Conservation (phyloP, 1,140 invertebrate genomes). For the Ceratosolen solmsi region DNA sequence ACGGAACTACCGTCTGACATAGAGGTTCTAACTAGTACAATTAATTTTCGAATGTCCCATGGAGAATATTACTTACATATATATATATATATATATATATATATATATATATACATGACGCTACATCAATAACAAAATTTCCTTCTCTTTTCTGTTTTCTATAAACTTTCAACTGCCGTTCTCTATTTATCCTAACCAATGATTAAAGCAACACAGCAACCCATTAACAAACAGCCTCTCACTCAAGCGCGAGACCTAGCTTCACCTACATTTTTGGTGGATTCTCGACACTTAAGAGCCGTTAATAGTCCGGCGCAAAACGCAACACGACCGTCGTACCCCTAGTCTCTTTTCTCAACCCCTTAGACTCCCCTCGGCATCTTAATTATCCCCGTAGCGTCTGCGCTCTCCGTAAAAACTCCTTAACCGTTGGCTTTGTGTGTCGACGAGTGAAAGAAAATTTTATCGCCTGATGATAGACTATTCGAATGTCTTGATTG, state of each 20-base stretch:
- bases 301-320: constrained; percentile 23
- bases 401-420: constrained; percentile 66
- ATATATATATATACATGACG: too few species aligned
- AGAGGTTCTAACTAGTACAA: not conserved
- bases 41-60: constrained; percentile 1
- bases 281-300: not conserved
- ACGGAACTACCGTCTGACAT: not conserved
- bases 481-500: constrained; percentile 30
- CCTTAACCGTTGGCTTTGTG: constrained; percentile 68
- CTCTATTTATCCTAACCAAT: too few species aligned
- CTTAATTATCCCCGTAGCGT: constrained; percentile 65
- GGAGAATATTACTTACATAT: too few species aligned
- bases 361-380: constrained; percentile 47
- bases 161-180: too few species aligned
- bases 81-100: too few species aligned
- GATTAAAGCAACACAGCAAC: too few species aligned
- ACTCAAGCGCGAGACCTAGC: too few species aligned
- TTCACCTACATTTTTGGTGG: constrained; percentile 21
- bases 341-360: constrained; percentile 33
- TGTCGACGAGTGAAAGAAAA: constrained; percentile 50
- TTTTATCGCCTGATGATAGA: constrained; percentile 31
- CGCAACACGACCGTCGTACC: constrained; percentile 41
- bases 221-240: too few species aligned
- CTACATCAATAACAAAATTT: too few species aligned
- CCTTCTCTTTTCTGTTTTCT: too few species aligned